Evolutionary conservation across 2,888 invertebrate genomes (phyloP), one percentile per base, ranked within the genome.

Genomic region (Lepidonotus clava): DNA sequence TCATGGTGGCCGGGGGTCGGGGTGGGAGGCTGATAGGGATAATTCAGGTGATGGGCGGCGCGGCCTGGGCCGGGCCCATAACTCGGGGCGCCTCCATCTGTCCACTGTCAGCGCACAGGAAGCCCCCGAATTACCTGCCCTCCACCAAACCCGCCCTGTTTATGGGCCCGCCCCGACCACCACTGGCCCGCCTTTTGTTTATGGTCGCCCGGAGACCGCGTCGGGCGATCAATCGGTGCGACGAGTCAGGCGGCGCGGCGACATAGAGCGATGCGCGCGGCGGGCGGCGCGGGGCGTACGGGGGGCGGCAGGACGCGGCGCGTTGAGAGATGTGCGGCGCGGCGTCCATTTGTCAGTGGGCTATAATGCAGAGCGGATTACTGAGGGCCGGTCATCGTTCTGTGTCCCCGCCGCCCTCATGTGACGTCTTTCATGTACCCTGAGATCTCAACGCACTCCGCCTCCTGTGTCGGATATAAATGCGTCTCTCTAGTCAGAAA

Each of bases 71-170:
- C 61, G 21, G 61, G 61, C 1, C 61, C 61, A 61, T 61, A 61
- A 61, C 28, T 61, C 61, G 61, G 61, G 61, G 61, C 24, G 61
- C 61, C 28, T 61, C 61, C 61, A 61, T 61, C 61, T 61, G 61
- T 61, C 61, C 28, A 24, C 28, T 61, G 61, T 61, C 61, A 61
- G 28, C n/a, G 61, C 24, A 11, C 61, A 61, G 61, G 61, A 61
- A 61, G 61, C 61, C 28, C 61, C 61, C 24, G 61, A 61, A 61
- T 61, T 61, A 61, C 61, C 61, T 24, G 28, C n/a, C 61, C 61
- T 24, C 28, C 61, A 61, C 61, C 24, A 61, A 61, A 24, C 28
- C n/a, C 24, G 61, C 61, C n/a, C 28, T 61, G 28, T 61, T 61
- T 61, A 61, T 61, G 61, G 61, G 21, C n/a, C 28, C 61, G 4